Conservation (phyloP, 35 echinoderm and acorn worm species). For the Diadema setosum region DNA sequence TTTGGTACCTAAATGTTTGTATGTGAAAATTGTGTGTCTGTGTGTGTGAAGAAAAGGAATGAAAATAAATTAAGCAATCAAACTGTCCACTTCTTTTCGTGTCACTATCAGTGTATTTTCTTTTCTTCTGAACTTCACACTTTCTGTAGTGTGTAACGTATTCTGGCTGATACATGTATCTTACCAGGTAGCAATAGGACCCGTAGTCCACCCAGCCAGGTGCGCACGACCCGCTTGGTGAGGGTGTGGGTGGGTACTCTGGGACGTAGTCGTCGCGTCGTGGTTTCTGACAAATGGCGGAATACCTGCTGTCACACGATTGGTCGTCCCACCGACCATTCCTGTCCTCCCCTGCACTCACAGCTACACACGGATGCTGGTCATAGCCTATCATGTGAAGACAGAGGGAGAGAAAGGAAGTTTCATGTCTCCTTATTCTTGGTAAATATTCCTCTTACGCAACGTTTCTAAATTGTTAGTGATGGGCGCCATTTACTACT, state of each 20-base stretch:
- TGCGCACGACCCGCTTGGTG: constrained; percentile 18
- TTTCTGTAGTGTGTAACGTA: too few species aligned
- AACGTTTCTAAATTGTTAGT: too few species aligned
- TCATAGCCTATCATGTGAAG: constrained; percentile 1
- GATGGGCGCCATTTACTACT: too few species aligned
- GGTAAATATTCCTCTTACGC: too few species aligned
- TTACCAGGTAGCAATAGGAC: constrained; percentile 59
- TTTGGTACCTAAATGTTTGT: too few species aligned
- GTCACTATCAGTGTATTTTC: too few species aligned
- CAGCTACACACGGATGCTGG: constrained; percentile 31
- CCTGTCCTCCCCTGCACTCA: neutral
- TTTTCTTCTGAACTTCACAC: too few species aligned
- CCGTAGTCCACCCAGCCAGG: constrained; percentile 42
- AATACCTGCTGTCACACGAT: constrained; percentile 27
- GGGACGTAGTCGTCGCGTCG: neutral
- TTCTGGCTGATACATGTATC: too few species aligned
- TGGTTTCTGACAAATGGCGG: constrained; percentile 41
- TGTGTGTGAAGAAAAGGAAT: too few species aligned
- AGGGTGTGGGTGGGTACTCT: neutral
- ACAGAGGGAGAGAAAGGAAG: neutral
- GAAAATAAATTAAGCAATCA: too few species aligned
- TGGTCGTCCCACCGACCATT: constrained; percentile 49
- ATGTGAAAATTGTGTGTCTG: too few species aligned
- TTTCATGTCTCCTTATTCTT: neutral
- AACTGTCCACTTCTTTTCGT: too few species aligned